These are phyloP conservation scores for Symphodus melops DNA, from an alignment of 2,113 vertebrate species.

Conservation along the genomic window DNA sequence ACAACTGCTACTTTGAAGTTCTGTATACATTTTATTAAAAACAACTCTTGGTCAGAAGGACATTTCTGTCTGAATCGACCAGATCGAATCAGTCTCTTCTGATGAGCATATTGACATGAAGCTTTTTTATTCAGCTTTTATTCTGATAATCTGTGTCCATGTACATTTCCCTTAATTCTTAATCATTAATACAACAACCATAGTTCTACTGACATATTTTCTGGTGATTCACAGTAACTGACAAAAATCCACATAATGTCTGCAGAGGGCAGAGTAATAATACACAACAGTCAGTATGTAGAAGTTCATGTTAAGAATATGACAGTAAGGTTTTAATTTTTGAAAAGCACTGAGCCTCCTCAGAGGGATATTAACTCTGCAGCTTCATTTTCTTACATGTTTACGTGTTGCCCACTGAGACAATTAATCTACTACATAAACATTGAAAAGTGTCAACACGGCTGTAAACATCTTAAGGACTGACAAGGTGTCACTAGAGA, in stretches of 20 bases:
- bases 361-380: background rate
- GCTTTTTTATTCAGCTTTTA: no score
- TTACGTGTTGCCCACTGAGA: conserved; percentile 33
- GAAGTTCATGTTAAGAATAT: conserved; percentile 37
- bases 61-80: no score
- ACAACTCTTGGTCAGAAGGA: no score
- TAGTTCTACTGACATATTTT: no score
- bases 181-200: no score
- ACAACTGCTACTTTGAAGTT: no score
- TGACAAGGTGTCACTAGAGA: conserved; percentile 32
- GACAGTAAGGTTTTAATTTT: conserved; percentile 9
- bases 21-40: no score
- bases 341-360: background rate
- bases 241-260: background rate
- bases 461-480: conserved; percentile 34
- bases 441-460: conserved; percentile 33
- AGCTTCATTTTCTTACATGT: conserved; percentile 22
- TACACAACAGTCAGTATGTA: background rate
- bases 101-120: no score
- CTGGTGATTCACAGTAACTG: conserved; percentile 11
- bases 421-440: conserved; percentile 1
- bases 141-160: no score
- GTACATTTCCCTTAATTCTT: no score
- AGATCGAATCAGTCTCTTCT: no score
- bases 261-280: background rate